phyloP scores from a whole-genome alignment of 2,888 invertebrate genomes.

The Lycaena phlaeas region DNA sequence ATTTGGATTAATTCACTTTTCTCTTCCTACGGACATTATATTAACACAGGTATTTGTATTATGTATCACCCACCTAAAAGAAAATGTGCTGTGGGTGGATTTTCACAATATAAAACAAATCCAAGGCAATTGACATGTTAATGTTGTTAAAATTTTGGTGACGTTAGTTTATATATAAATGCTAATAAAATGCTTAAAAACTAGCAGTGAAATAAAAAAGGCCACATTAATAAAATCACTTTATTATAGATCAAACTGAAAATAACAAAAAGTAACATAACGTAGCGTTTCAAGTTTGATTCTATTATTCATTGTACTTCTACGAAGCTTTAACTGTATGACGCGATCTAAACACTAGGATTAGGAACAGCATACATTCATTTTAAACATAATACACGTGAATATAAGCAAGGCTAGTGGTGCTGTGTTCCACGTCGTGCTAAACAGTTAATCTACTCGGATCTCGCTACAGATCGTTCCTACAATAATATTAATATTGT shows the following conservation, averaged over 20 bases:
- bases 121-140: too few relatives aligned
- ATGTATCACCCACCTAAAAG: too few relatives aligned
- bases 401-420: constrained; percentile 8
- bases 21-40: too few relatives aligned
- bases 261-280: constrained; percentile 4
- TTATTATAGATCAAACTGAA: constrained; percentile 7
- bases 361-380: constrained; percentile 9
- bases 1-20: too few relatives aligned
- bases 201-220: too few relatives aligned
- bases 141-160: too few relatives aligned
- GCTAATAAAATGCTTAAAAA: too few relatives aligned
- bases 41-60: too few relatives aligned
- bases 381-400: constrained; percentile 9
- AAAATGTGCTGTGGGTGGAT: too few relatives aligned
- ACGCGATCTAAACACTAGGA: constrained; percentile 9
- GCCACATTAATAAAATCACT: constrained; percentile 1
- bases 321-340: constrained; percentile 31
- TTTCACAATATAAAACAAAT: too few relatives aligned
- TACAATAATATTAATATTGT: constrained; percentile 1
- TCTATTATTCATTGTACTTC: constrained; percentile 24
- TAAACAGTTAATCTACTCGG: constrained; percentile 25
- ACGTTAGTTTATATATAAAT: too few relatives aligned
- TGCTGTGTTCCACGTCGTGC: constrained; percentile 14
- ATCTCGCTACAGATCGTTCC: constrained; percentile 28
- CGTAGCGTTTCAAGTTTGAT: not conserved